These are phyloP conservation scores for Melipona beecheii DNA, from an alignment of 2,888 invertebrate species.

Conservation along the genomic window DNA sequence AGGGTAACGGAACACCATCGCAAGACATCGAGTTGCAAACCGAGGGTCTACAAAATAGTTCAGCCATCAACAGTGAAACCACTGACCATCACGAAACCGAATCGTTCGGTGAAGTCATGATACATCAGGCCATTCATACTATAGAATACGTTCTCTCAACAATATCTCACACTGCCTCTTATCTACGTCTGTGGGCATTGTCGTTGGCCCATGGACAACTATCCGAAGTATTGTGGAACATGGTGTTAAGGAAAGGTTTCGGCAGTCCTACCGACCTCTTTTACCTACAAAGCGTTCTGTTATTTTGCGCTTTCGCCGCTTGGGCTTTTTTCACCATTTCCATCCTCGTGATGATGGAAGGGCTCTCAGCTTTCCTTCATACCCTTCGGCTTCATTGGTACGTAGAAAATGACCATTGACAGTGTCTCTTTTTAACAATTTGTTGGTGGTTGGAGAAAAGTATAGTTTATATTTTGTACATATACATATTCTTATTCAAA, in stretches of 20 bases:
- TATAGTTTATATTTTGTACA: too few relatives aligned
- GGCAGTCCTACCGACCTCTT: slow-evolving; percentile 75
- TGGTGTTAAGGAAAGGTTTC: slow-evolving; percentile 87
- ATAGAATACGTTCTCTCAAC: slow-evolving; percentile 98
- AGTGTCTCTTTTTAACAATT: too few relatives aligned
- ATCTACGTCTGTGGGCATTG: slow-evolving; percentile 97
- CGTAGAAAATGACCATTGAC: slow-evolving; percentile 30
- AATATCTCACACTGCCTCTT: slow-evolving; percentile 98
- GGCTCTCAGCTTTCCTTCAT: slow-evolving; percentile 95
- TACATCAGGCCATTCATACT: slow-evolving; percentile 97
- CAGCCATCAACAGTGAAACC: slow-evolving; percentile 84
- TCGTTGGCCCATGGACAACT: slow-evolving; percentile 97
- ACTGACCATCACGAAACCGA: slow-evolving; percentile 85
- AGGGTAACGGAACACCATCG: slow-evolving; percentile 80
- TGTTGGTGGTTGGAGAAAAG: too few relatives aligned
- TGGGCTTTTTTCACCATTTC: slow-evolving; percentile 93
- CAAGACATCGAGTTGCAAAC: slow-evolving; percentile 87
- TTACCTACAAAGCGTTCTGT: slow-evolving; percentile 84
- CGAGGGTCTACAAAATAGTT: slow-evolving; percentile 83
- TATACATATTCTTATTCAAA: too few relatives aligned
- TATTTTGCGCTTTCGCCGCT: slow-evolving; percentile 89
- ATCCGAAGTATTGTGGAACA: slow-evolving; percentile 92
- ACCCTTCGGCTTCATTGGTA: slow-evolving; percentile 95
- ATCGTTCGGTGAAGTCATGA: slow-evolving; percentile 94
- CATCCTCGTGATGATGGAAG: slow-evolving; percentile 95